A percentile compares a stretch with the other conserved stretches of the same genome.
phyloP scores from a whole-genome alignment of 2,888 invertebrate species.

The Limnephilus auricula region DNA sequence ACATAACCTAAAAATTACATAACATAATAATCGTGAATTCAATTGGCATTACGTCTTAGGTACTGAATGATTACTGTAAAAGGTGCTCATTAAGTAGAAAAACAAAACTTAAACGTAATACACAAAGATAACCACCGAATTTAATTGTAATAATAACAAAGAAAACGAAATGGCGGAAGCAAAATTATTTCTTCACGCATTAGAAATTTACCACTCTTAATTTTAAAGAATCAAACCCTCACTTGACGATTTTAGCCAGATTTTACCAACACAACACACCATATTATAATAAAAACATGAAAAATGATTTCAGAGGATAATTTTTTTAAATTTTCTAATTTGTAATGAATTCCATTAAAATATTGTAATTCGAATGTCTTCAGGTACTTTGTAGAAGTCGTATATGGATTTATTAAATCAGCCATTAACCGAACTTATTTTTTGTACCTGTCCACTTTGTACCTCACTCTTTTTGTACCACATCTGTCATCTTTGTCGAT shows the following conservation, averaged over 20 bases:
- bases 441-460: too few relatives aligned
- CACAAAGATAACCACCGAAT: background rate
- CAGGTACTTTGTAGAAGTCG: too few relatives aligned
- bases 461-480: too few relatives aligned
- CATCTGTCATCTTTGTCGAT: too few relatives aligned
- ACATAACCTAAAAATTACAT: background rate
- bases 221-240: background rate
- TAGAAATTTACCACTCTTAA: background rate
- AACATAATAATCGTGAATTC: background rate
- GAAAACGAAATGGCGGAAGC: background rate
- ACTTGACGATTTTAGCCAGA: background rate
- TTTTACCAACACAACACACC: background rate
- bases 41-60: background rate
- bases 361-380: too few relatives aligned
- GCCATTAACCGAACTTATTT: too few relatives aligned
- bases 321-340: too few relatives aligned
- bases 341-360: too few relatives aligned
- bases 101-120: background rate
- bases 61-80: background rate
- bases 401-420: too few relatives aligned
- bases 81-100: background rate
- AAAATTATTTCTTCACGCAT: background rate
- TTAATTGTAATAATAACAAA: background rate
- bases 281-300: too few relatives aligned
- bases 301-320: too few relatives aligned